Conservation (phyloP, 2,113 vertebrate species). For the Gila orcuttii region DNA sequence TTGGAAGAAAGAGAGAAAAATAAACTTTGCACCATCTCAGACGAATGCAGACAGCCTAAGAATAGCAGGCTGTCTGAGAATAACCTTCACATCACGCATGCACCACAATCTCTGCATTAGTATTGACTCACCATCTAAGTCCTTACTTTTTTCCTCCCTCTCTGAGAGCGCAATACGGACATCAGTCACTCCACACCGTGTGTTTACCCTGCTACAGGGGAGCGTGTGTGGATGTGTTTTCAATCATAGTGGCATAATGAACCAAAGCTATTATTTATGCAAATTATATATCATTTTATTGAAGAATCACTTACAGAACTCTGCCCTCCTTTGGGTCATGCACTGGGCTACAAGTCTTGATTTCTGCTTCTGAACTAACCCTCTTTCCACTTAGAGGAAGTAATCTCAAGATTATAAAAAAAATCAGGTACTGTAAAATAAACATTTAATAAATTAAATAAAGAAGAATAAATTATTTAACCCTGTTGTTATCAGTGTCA, state of each 20-base stretch:
- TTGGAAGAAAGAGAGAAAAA: slow-evolving; percentile 26
- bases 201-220: background rate
- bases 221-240: slow-evolving; percentile 40
- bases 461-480: background rate
- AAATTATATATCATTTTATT: slow-evolving; percentile 14
- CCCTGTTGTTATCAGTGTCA: background rate
- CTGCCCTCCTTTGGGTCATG: background rate
- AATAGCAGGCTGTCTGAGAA: slow-evolving; percentile 53
- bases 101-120: slow-evolving; percentile 8
- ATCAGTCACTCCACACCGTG: slow-evolving; percentile 1
- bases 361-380: background rate
- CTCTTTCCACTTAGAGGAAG: background rate
- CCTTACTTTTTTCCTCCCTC: slow-evolving; percentile 11
- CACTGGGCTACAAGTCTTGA: background rate
- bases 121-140: slow-evolving; percentile 25
- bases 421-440: background rate
- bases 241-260: slow-evolving; percentile 29
- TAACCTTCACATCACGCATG: slow-evolving; percentile 25
- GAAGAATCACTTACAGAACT: background rate
- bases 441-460: background rate
- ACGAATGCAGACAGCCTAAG: slow-evolving; percentile 22
- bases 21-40: slow-evolving; percentile 2
- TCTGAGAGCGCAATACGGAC: slow-evolving; percentile 1
- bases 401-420: background rate
- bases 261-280: slow-evolving; percentile 18